A percentile compares a stretch with the other conserved stretches of the same genome.
Conservation (phyloP, 2,113 vertebrate genomes). For the Arizona elegans region DNA sequence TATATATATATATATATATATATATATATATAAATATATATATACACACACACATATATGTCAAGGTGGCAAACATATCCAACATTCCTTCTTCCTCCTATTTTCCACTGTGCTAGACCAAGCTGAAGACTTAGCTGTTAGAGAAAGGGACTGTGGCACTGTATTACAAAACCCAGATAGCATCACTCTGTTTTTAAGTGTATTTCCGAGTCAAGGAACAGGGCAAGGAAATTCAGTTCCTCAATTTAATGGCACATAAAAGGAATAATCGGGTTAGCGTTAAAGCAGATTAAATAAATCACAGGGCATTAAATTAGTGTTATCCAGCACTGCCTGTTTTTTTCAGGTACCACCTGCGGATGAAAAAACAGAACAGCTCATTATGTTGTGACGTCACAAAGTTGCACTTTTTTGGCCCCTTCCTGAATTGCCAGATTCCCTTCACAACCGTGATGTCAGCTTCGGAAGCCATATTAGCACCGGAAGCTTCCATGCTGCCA, state of each 20-base stretch:
- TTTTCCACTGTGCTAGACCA: too few species aligned
- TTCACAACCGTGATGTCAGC: not conserved
- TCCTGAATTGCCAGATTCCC: not conserved
- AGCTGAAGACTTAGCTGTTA: not conserved
- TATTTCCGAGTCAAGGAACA: conserved; percentile 1
- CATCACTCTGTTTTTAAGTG: conserved; percentile 2
- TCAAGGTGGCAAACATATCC: too few species aligned
- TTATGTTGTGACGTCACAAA: not conserved
- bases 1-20: too few species aligned
- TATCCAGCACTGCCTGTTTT: conserved; percentile 23
- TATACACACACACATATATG: too few species aligned
- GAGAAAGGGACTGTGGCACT: not conserved
- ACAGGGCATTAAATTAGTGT: conserved; percentile 57
- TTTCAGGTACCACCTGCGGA: conserved; percentile 25
- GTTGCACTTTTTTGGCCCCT: not conserved
- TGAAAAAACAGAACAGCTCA: conserved; percentile 7
- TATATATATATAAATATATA: too few species aligned
- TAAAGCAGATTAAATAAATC: conserved; percentile 56
- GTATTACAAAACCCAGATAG: not conserved
- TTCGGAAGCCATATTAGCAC: too few species aligned
- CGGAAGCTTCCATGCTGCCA: too few species aligned
- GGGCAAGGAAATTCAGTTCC: conserved; percentile 21
- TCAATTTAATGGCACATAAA: conserved; percentile 49
- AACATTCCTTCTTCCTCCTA: too few species aligned
- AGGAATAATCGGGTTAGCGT: conserved; percentile 47